A percentile compares a stretch with the other conserved stretches of the same genome.
phyloP scores from a whole-genome alignment of 1,140 invertebrate species.

The Drepana arcuata region DNA sequence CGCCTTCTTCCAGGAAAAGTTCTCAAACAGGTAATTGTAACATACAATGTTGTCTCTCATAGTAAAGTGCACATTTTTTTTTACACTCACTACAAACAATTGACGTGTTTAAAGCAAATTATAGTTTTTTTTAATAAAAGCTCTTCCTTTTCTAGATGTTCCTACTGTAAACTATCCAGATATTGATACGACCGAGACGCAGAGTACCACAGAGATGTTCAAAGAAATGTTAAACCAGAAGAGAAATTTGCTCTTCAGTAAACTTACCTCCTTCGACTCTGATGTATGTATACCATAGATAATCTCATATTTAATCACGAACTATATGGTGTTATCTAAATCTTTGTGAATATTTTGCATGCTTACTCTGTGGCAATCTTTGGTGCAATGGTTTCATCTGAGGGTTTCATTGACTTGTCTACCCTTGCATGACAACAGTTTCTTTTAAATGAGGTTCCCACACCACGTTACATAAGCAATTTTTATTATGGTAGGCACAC shows the following conservation, averaged over 20 bases:
- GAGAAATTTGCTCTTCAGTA: slow-evolving; percentile 87
- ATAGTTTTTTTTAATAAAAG: too few relatives aligned
- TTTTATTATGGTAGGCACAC: too few relatives aligned
- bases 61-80: slow-evolving; percentile 1
- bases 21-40: slow-evolving; percentile 53
- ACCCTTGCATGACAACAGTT: too few relatives aligned
- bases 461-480: too few relatives aligned
- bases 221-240: slow-evolving; percentile 91
- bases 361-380: slow-evolving; percentile 2
- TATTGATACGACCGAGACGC: slow-evolving; percentile 73
- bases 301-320: too few relatives aligned
- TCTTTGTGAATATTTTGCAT: slow-evolving; percentile 30
- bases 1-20: slow-evolving; percentile 63
- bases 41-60: too few relatives aligned
- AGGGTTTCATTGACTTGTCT: too few relatives aligned
- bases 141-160: slow-evolving; percentile 45
- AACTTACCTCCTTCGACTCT: slow-evolving; percentile 90
- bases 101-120: too few relatives aligned
- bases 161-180: slow-evolving; percentile 62
- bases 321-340: background rate
- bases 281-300: slow-evolving; percentile 78
- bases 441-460: too few relatives aligned
- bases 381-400: too few relatives aligned
- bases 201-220: slow-evolving; percentile 88
- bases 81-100: too few relatives aligned